A percentile compares a stretch with the other conserved stretches of the same genome.
These are phyloP conservation scores for Eidolon dupreanum DNA, from an alignment of 2,797 vertebrate genomes.

Conservation along the genomic window DNA sequence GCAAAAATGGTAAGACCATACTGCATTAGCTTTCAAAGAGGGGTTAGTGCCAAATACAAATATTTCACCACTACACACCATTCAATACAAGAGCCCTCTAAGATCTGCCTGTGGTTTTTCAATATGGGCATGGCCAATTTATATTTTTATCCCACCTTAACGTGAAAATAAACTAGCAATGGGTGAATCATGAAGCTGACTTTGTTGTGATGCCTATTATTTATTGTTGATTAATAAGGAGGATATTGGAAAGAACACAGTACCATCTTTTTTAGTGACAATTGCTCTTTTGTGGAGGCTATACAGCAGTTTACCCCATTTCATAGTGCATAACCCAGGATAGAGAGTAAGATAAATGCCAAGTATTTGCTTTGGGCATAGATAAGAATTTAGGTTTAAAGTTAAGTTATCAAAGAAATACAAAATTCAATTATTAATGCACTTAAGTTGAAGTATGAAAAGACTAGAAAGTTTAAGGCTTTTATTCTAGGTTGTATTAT, in stretches of 20 bases:
- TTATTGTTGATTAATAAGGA: slow-evolving; percentile 29
- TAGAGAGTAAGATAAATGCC: not conserved
- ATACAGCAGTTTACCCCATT: not conserved
- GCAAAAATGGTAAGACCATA: slow-evolving; percentile 97
- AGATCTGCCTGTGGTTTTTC: slow-evolving; percentile 49
- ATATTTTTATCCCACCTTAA: slow-evolving; percentile 5
- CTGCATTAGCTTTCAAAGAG: slow-evolving; percentile 82
- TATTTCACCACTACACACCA: slow-evolving; percentile 26
- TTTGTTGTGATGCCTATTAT: slow-evolving; percentile 46
- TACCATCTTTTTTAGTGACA: not conserved
- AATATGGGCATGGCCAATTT: not conserved
- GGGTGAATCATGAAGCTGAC: not conserved
- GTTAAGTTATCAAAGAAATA: slow-evolving; percentile 25
- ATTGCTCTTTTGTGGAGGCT: not conserved
- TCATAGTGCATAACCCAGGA: not conserved
- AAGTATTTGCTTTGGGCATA: not conserved
- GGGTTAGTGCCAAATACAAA: slow-evolving; percentile 66
- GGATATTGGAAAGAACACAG: not conserved
- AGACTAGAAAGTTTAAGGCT: not conserved
- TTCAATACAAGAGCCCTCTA: not conserved
- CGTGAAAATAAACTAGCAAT: slow-evolving; percentile 54
- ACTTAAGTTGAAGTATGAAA: slow-evolving; percentile 1
- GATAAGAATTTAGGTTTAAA: slow-evolving; percentile 14
- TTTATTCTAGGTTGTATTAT: slow-evolving; percentile 7
- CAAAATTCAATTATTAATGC: not conserved